Conservation (phyloP, 37 sponge, comb jelly and placozoan genomes). For the Oscarella lobularis region DNA sequence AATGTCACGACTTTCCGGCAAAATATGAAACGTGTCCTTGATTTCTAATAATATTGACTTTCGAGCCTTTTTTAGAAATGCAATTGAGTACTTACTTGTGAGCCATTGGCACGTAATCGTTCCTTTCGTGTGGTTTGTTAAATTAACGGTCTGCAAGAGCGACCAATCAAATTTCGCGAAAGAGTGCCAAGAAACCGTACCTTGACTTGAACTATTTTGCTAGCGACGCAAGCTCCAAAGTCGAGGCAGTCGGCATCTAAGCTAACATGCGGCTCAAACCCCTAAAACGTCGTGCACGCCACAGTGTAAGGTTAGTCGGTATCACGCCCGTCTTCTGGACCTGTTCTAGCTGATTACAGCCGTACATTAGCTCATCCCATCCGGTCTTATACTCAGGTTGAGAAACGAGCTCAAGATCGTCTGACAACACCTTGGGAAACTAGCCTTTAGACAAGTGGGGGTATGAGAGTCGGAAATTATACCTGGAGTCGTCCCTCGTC, state of each 20-base stretch:
- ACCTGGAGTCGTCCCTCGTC: too few relatives aligned
- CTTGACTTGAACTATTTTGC: constrained; percentile 19
- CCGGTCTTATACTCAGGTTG: not conserved
- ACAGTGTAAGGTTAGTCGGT: too few relatives aligned
- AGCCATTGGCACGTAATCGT: not conserved
- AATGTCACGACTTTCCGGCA: not conserved
- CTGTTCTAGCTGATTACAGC: not conserved
- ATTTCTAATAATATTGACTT: not conserved
- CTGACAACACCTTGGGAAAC: not conserved
- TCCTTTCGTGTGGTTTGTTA: not conserved
- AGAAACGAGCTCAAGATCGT: not conserved
- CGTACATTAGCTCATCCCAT: not conserved
- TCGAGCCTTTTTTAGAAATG: not conserved
- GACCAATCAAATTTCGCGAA: not conserved
- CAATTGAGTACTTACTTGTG: not conserved
- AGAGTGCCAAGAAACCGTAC: not conserved
- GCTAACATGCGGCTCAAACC: constrained; percentile 13
- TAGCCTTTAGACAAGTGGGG: too few relatives aligned
- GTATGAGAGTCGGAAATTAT: too few relatives aligned
- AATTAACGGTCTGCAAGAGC: not conserved
- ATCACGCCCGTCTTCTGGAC: too few relatives aligned
- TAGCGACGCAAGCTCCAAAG: constrained; percentile 14
- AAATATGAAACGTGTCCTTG: not conserved
- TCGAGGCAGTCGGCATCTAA: constrained; percentile 15
- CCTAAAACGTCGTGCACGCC: too few relatives aligned